phyloP scores from a whole-genome alignment of 2,797 vertebrate genomes.

The Apogon talboti region DNA sequence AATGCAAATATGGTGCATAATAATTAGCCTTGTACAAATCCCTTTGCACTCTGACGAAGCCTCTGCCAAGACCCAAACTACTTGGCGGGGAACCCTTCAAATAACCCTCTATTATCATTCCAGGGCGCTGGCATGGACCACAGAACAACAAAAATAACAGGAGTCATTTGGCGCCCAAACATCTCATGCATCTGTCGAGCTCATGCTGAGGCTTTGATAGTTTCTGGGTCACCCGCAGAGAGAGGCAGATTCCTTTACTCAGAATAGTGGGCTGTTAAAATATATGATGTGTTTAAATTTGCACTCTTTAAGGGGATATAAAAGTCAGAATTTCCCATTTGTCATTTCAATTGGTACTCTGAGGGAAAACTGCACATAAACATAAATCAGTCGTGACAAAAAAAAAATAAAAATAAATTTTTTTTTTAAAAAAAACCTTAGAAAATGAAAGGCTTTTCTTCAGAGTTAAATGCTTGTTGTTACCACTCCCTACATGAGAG shows the following conservation, averaged over 20 bases:
- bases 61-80: constrained; percentile 17
- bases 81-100: constrained; percentile 20
- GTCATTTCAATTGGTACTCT: constrained; percentile 40
- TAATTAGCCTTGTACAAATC: constrained; percentile 45
- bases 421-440: not conserved
- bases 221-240: constrained; percentile 54
- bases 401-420: not conserved
- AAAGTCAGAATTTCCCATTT: constrained; percentile 46
- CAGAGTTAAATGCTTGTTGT: no score
- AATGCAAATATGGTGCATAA: constrained; percentile 40
- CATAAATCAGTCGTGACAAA: constrained; percentile 20
- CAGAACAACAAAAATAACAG: constrained; percentile 68
- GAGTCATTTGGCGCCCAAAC: constrained; percentile 58
- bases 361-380: constrained; percentile 32
- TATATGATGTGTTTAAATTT: constrained; percentile 62
- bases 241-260: constrained; percentile 53
- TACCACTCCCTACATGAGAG: not conserved
- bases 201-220: constrained; percentile 67
- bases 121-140: constrained; percentile 30
- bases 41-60: constrained; percentile 24
- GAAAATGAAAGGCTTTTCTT: no score
- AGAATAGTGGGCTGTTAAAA: constrained; percentile 69
- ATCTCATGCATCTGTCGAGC: constrained; percentile 57
- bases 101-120: constrained; percentile 52
- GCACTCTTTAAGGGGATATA: constrained; percentile 22